Evolutionary conservation across 2,797 vertebrate species (phyloP).

Genomic region (Myioborus miniatus): DNA sequence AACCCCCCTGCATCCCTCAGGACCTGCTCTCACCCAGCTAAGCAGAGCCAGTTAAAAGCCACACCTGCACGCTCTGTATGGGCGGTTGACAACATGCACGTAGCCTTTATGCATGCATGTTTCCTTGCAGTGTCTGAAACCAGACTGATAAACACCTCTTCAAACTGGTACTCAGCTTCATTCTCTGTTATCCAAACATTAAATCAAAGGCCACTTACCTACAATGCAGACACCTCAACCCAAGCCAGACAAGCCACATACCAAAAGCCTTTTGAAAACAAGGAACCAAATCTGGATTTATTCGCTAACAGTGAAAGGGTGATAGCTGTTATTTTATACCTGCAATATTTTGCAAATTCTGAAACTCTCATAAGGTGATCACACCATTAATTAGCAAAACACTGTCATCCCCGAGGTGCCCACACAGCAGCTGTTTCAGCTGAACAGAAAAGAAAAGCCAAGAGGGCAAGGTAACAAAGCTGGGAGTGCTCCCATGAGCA

Average conservation of each 20-base stretch:
- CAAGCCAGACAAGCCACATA: not conserved
- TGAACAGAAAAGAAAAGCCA: not conserved
- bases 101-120: not conserved
- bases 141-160: slow-evolving; percentile 14
- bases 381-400: not conserved
- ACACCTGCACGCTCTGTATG: not conserved
- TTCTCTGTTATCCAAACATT: slow-evolving; percentile 21
- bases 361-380: not conserved
- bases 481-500: not conserved
- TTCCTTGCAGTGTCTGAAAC: not conserved
- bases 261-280: slow-evolving; percentile 9
- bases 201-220: slow-evolving; percentile 4
- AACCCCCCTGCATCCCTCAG: not conserved
- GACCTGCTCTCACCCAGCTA: not conserved
- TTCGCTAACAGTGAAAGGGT: not conserved
- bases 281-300: not conserved
- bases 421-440: not conserved
- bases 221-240: not conserved
- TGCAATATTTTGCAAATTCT: not conserved
- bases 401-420: not conserved
- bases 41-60: not conserved
- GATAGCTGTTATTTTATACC: not conserved
- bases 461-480: not conserved
- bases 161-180: not conserved
- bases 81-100: accelerated